phyloP scores from a whole-genome alignment of 1,140 invertebrate species.

The Ruditapes philippinarum region DNA sequence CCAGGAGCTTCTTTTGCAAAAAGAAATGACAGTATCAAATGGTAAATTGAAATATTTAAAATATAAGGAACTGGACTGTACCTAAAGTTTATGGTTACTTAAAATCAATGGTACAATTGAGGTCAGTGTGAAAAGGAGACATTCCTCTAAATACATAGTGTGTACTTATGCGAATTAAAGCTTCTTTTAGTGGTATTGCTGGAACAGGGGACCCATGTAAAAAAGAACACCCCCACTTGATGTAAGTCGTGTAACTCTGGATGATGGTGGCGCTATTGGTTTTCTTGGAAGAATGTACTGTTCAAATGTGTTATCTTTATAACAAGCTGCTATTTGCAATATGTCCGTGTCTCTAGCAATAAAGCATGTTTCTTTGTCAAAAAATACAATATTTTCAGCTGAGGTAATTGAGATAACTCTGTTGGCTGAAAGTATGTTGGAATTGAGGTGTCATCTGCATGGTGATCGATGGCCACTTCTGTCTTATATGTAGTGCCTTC shows the following conservation, averaged over 20 bases:
- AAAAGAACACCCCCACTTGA: neutral
- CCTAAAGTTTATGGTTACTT: no score
- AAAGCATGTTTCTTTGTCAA: neutral
- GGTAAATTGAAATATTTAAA: no score
- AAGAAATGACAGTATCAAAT: no score
- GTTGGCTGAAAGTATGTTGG: no score
- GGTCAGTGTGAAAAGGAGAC: no score
- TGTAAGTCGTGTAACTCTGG: neutral
- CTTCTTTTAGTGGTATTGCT: neutral
- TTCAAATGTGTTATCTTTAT: conserved; percentile 8
- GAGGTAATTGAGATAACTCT: neutral
- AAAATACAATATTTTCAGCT: neutral
- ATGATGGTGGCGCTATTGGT: neutral
- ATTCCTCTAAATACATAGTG: no score
- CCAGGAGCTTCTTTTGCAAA: no score
- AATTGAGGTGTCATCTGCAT: neutral
- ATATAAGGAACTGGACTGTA: no score
- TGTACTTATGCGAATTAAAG: no score
- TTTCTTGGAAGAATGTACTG: conserved; percentile 9
- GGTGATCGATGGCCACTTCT: neutral
- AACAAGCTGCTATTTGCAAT: no score
- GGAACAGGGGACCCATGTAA: conserved; percentile 19
- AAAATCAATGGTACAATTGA: no score
- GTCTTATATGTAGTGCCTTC: conserved; percentile 8
- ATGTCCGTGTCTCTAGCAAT: neutral